These are phyloP conservation scores for Nestor notabilis DNA, from an alignment of 2,113 vertebrate genomes.

Conservation along the genomic window DNA sequence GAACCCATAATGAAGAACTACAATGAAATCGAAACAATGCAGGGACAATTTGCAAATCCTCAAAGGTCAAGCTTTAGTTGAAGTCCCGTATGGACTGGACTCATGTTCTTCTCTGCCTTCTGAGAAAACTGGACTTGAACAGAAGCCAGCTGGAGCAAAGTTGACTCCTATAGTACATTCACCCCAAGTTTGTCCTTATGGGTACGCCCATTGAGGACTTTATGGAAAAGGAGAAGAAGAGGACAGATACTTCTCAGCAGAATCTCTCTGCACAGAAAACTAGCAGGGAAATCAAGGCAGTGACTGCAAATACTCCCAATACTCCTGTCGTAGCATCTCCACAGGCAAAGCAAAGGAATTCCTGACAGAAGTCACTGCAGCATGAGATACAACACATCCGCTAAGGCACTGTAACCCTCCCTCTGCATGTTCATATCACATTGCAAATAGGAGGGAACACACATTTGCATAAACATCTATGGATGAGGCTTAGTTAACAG, in stretches of 20 bases:
- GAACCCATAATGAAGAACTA: background rate
- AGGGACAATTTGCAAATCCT: background rate
- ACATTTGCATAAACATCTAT: background rate
- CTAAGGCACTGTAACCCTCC: background rate
- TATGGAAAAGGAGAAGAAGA: background rate
- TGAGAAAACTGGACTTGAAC: background rate
- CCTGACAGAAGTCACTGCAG: slow-evolving; percentile 32
- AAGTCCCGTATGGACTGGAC: background rate
- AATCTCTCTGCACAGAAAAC: background rate
- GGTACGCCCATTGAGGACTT: background rate
- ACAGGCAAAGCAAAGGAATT: slow-evolving; percentile 7
- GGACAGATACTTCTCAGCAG: background rate
- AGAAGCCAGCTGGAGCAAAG: background rate
- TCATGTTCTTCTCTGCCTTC: background rate
- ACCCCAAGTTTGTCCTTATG: background rate
- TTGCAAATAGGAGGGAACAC: background rate
- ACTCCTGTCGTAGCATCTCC: background rate
- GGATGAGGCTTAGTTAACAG: background rate
- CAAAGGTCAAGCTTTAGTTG: background rate
- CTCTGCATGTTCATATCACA: background rate
- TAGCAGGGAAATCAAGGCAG: slow-evolving; percentile 22
- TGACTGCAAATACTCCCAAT: background rate
- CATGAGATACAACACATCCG: background rate
- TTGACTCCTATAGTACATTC: background rate
- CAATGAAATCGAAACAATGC: background rate